Evolutionary conservation across 2,888 invertebrate species (phyloP), one percentile per base, ranked within the genome.

Genomic region (Orthonevra nobilis): DNA sequence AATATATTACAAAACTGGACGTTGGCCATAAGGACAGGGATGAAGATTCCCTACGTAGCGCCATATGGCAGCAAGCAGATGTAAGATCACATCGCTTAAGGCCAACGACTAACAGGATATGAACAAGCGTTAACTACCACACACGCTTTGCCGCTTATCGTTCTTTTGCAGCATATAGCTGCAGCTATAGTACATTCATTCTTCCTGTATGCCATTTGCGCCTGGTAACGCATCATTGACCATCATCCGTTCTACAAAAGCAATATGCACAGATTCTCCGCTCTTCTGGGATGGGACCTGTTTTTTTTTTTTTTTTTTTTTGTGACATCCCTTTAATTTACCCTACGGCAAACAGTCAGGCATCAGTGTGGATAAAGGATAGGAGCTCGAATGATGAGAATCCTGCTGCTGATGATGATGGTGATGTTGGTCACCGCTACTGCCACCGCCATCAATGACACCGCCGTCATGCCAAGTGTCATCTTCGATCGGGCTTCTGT

Each of bases 71-170:
- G 68, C 23, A 46, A 50, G 30, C 34, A 54, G 26, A 42, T 54
- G 61, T 40, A 52, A 28, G 17, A 40, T 23, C 42, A 54, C 61
- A 63, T 52, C 38, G 77, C 64, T 64, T 77, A 52, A 70, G 73
- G 72, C 70, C 48, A 66, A 66, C 52, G 61, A 73, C 66, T 48
- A 66, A 66, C 66, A 73, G 72, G 72, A 79, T 66, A 79, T 50
- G 54, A 68, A 72, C 72, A 60, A 79, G 79, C 61, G 79, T 79
- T 79, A 79, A 79, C 79, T 79, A 68, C 73, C 50, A 32, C 72
- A 79, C 66, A n/a, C n/a, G 79, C 79, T 54, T 36, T 66, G 42
- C 54, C 56, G 79, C 79, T 79, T 79, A 79, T 79, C 79, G 61
- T 72, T 54, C 48, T 72, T 14, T 56, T 44, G 54, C 79, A 72